Conservation (phyloP, 1,140 invertebrate genomes). For the Caenorhabditis brenneri region DNA sequence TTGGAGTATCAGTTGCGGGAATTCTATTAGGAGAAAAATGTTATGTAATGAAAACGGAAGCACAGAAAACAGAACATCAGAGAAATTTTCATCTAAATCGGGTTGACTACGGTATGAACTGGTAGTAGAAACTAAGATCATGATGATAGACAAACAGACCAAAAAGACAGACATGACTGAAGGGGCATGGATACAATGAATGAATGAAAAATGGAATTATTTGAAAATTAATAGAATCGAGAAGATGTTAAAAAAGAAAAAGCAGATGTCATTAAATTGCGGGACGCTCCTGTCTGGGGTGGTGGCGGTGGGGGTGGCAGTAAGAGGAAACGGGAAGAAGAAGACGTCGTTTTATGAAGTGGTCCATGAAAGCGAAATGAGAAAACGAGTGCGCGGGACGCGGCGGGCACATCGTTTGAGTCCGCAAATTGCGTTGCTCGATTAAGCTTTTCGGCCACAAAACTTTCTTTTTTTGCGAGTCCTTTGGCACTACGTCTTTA, state of each 20-base stretch:
- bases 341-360: constrained; percentile 40
- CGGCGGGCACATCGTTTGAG: background rate
- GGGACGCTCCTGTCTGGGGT: background rate
- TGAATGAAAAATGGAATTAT: background rate
- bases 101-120: background rate
- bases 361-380: constrained; percentile 31
- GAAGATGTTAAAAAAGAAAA: background rate
- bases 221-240: background rate
- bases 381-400: constrained; percentile 27
- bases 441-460: constrained; percentile 29
- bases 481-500: constrained; percentile 30
- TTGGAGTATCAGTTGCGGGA: no score
- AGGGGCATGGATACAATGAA: no score
- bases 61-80: no score
- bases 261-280: constrained; percentile 13
- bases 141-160: background rate
- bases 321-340: background rate
- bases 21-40: no score
- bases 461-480: background rate
- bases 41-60: background rate
- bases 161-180: background rate
- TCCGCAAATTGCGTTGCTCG: constrained; percentile 40
- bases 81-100: background rate
- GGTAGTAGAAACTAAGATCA: no score
- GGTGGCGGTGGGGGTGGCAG: background rate